phyloP scores from a whole-genome alignment of 2,888 invertebrate genomes.

The Cephalotes varians region DNA sequence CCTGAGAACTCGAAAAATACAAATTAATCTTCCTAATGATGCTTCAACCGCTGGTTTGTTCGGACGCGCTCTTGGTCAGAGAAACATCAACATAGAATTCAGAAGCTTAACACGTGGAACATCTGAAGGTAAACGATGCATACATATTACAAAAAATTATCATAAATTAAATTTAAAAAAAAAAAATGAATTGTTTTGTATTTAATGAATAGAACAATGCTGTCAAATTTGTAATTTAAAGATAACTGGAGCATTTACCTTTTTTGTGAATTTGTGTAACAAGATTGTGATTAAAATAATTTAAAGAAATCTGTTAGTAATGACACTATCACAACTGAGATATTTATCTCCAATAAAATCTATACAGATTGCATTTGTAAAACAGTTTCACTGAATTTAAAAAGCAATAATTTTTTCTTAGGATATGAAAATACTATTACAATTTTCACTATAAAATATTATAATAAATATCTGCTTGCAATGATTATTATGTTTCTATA shows the following conservation, averaged over 20 bases:
- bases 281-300: background rate
- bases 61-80: conserved; percentile 82
- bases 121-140: conserved; percentile 80
- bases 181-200: background rate
- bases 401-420: background rate
- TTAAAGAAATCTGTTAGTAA: background rate
- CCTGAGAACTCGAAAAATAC: conserved; percentile 78
- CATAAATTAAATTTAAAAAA: background rate
- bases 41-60: conserved; percentile 82
- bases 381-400: background rate
- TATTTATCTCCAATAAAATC: background rate
- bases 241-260: background rate
- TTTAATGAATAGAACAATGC: background rate
- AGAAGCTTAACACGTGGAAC: conserved; percentile 78
- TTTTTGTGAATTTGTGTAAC: background rate
- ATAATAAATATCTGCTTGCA: background rate
- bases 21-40: conserved; percentile 79
- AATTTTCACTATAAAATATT: background rate
- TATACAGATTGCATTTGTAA: background rate
- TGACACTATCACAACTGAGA: background rate
- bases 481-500: background rate
- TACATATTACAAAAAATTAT: background rate
- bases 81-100: conserved; percentile 79
- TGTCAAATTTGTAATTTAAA: background rate
- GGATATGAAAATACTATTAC: background rate